A percentile compares a stretch with the other conserved stretches of the same genome.
Conservation (phyloP, 23 tunicate genomes). For the Pegea sp. region DNA sequence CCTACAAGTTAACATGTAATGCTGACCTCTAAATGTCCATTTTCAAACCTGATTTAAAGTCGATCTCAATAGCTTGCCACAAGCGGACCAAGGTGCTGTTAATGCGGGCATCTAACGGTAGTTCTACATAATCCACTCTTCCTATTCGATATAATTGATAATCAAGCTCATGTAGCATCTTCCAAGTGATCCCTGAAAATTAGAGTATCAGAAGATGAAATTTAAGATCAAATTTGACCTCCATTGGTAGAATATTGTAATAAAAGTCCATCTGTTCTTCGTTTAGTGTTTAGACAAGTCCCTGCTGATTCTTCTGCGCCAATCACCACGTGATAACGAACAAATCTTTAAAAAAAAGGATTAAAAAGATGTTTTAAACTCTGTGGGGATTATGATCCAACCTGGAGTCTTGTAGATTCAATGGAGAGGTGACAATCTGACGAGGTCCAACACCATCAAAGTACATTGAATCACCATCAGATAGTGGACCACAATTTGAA, state of each 20-base stretch:
- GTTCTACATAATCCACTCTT: constrained; percentile 19
- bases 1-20: constrained; percentile 9
- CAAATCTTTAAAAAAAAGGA: constrained; percentile 19
- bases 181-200: constrained; percentile 56
- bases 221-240: constrained; percentile 11
- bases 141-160: constrained; percentile 10
- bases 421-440: constrained; percentile 32
- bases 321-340: constrained; percentile 51
- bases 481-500: constrained; percentile 26
- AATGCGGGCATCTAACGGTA: constrained; percentile 49
- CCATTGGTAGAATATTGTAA: constrained; percentile 76
- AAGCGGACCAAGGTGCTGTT: constrained; percentile 39
- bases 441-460: constrained; percentile 70
- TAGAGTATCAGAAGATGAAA: not conserved
- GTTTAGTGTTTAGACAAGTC: constrained; percentile 17
- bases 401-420: constrained; percentile 71
- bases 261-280: constrained; percentile 33
- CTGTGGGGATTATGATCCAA: not conserved
- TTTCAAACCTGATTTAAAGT: constrained; percentile 19
- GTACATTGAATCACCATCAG: constrained; percentile 23
- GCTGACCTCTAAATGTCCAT: not conserved
- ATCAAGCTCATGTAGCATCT: constrained; percentile 36
- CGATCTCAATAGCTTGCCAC: constrained; percentile 68
- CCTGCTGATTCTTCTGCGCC: constrained; percentile 3
- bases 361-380: not conserved